Base-by-base conservation (phyloP, 2,888 invertebrate species). In the Hypomecis atomaria region DNA sequence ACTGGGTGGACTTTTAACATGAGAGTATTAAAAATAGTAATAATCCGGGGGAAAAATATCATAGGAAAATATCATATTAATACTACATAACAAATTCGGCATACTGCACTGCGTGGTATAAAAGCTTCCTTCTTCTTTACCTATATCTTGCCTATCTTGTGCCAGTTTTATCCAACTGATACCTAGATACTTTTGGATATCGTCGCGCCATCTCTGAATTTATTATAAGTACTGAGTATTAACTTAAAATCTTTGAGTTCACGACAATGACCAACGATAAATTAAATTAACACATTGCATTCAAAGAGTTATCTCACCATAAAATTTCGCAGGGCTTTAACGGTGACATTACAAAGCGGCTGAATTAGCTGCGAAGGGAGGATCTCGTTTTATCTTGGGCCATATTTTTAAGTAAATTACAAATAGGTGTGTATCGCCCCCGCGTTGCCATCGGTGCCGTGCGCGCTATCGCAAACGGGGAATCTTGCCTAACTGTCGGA, bases 371-470 rank as follows among this genome's bases (percentile, higher is more conserved):
- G 82, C 79, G 76, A 81, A 82, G 83, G 81, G 84, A 80, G 76
- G 70, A 75, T 81, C 77, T 80, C 80, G 71, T 74, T 82, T 86
- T 90, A 90, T 91, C 90, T 88, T 74, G 73, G 75, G 80, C 86
- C 86, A 90, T 91, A 91, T 92, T 92, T 92, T 92, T 87, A 87
- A 89, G 88, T 91, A 90, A 90, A 92, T 91, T 92, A 92, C 91
- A 89, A 91, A 92, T 89, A 90, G 89, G 90, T 86, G 86, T 81
- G 84, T 82, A 83, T 85, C 77, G 75, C 71, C 67, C 73, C 76
- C 77, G 76, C 78, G 79, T 84, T 83, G 79, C 84, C 88, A 86
- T 88, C 81, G 67, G 78, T 88, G 86, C 88, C 91, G 91, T 92
- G 91, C 86, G 86, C 87, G 89, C 78, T 91, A 92, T 92, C 92